Evolutionary conservation across 1,140 invertebrate species (phyloP).

Genomic region (Lanistes nyassanus): DNA sequence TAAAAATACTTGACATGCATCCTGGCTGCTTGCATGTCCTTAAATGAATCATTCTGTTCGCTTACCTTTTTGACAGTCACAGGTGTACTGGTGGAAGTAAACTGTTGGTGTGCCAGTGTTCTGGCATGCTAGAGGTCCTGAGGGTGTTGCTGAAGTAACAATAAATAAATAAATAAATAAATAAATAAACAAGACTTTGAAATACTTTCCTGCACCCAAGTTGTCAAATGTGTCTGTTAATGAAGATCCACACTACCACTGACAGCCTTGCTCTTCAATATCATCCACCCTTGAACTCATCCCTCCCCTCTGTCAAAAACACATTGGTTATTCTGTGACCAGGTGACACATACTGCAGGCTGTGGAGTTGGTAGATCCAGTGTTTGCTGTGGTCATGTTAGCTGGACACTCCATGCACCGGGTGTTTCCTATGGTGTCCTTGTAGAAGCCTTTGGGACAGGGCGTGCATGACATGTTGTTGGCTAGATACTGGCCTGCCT

Average conservation of each 20-base stretch:
- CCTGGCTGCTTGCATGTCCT: too few species aligned
- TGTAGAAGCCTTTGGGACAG: constrained; percentile 9
- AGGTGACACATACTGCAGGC: background rate
- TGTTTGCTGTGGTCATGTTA: constrained; percentile 83
- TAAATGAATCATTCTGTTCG: too few species aligned
- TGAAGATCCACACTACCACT: background rate
- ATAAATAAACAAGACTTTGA: too few species aligned
- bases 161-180: too few species aligned
- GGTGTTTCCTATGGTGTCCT: background rate
- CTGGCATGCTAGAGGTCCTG: background rate
- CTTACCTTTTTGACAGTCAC: constrained; percentile 8
- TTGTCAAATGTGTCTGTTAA: too few species aligned
- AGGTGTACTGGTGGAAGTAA: background rate
- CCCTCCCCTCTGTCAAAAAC: too few species aligned
- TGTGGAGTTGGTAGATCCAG: background rate
- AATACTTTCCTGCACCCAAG: too few species aligned
- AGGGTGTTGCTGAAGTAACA: too few species aligned
- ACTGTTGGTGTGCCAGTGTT: background rate
- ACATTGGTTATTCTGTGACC: too few species aligned
- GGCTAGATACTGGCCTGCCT: background rate
- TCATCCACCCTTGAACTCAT: too few species aligned
- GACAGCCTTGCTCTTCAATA: background rate
- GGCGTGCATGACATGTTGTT: constrained; percentile 3
- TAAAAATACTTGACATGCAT: too few species aligned
- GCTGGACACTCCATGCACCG: constrained; percentile 88